Conservation (phyloP, 2,797 vertebrate species). For the Sebastes trivittatus region DNA sequence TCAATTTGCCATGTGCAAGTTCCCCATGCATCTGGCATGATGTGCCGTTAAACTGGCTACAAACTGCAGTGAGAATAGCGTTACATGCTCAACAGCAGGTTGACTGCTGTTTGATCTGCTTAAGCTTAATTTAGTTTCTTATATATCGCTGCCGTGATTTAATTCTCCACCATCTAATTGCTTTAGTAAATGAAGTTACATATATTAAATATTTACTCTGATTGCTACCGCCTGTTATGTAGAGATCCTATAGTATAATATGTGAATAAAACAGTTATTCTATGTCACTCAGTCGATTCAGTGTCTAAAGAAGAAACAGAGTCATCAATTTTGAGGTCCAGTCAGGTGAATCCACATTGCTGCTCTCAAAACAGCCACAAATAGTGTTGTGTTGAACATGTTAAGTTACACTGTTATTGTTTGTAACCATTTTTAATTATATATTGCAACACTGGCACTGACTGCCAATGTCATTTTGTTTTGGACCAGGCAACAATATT, state of each 20-base stretch:
- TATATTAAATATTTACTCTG: slow-evolving; percentile 25
- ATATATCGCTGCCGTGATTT: slow-evolving; percentile 5
- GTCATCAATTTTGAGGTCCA: not conserved
- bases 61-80: slow-evolving; percentile 15
- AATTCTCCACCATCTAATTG: slow-evolving; percentile 17
- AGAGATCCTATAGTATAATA: not conserved
- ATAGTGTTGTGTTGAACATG: not conserved
- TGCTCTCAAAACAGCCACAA: not conserved
- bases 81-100: slow-evolving; percentile 12
- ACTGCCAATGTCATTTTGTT: not conserved
- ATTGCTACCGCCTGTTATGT: not conserved
- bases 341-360: not conserved
- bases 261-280: not conserved
- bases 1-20: slow-evolving; percentile 7
- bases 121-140: slow-evolving; percentile 13
- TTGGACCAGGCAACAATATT: slow-evolving; percentile 26
- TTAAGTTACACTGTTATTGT: not conserved
- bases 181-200: slow-evolving; percentile 32
- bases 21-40: slow-evolving; percentile 24
- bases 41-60: slow-evolving; percentile 11
- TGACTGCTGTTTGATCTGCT: slow-evolving; percentile 11
- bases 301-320: not conserved
- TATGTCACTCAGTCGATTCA: not conserved
- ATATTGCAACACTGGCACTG: not conserved
- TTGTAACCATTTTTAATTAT: not conserved